Evolutionary conservation across 2,113 vertebrate species (phyloP).

Genomic region (Corapipo altera): DNA sequence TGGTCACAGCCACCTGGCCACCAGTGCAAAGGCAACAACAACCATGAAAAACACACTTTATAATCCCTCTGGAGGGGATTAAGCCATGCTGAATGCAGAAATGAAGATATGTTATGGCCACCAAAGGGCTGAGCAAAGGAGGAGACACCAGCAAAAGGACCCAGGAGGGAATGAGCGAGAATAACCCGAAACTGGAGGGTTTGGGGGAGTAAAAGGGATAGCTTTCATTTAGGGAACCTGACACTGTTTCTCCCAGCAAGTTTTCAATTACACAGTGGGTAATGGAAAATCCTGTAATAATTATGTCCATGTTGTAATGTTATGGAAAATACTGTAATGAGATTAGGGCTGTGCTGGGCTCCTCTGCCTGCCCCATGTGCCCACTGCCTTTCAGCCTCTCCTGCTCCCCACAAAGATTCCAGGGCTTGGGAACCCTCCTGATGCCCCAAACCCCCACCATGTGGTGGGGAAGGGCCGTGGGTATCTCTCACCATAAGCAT

Average conservation of each 20-base stretch:
- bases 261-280: slow-evolving; percentile 23
- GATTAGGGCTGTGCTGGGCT: background rate
- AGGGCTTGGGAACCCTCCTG: background rate
- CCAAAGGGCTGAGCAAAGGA: background rate
- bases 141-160: background rate
- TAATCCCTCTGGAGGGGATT: background rate
- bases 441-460: accelerated
- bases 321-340: slow-evolving; percentile 28
- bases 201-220: background rate
- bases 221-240: background rate
- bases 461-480: accelerated
- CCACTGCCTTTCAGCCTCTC: background rate
- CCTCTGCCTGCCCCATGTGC: accelerated
- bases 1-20: accelerated
- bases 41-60: accelerated
- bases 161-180: accelerated
- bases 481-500: background rate
- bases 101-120: background rate
- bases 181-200: accelerated
- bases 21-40: background rate
- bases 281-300: slow-evolving; percentile 9
- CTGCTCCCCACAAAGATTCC: background rate
- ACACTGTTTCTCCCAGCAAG: background rate
- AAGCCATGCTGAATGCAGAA: background rate
- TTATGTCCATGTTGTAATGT: background rate